These are phyloP conservation scores for Denticeps clupeoides DNA, from an alignment of 2,797 vertebrate species.

Conservation along the genomic window DNA sequence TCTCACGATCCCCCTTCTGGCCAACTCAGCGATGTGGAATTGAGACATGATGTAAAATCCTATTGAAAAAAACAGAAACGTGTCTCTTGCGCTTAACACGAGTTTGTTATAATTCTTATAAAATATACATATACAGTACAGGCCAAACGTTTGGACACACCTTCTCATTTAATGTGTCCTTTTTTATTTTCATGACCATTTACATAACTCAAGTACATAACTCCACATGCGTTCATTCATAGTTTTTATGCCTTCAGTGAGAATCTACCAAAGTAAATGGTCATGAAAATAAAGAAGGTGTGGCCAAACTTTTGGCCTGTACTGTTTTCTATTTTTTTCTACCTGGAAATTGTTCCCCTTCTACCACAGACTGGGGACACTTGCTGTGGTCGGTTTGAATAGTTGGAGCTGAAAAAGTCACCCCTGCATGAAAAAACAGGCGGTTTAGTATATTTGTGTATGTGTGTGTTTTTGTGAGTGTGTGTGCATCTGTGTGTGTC, in stretches of 20 bases:
- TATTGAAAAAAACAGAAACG: constrained; percentile 36
- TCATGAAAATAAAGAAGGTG: too few relatives aligned
- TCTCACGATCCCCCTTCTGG: constrained; percentile 63
- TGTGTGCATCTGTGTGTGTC: constrained; percentile 4
- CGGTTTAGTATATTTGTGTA: constrained; percentile 10
- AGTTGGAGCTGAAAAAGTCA: constrained; percentile 60
- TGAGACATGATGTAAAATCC: constrained; percentile 83
- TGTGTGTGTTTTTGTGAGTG: constrained; percentile 17
- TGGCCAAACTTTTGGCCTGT: too few relatives aligned
- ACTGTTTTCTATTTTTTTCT: constrained; percentile 30
- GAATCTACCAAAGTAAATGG: too few relatives aligned
- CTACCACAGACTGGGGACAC: constrained; percentile 63
- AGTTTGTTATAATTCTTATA: not conserved
- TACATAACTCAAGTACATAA: too few relatives aligned
- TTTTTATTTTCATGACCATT: too few relatives aligned
- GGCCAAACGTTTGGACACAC: not conserved
- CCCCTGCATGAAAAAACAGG: constrained; percentile 41
- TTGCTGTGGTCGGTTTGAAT: constrained; percentile 51
- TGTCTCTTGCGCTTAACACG: too few relatives aligned
- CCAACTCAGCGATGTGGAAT: constrained; percentile 77
- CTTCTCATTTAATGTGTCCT: too few relatives aligned
- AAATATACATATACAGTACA: not conserved
- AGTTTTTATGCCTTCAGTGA: too few relatives aligned
- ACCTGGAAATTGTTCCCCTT: constrained; percentile 73
- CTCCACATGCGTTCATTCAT: too few relatives aligned